Conservation (phyloP, 2,113 vertebrate genomes). For the Agapornis roseicollis region DNA sequence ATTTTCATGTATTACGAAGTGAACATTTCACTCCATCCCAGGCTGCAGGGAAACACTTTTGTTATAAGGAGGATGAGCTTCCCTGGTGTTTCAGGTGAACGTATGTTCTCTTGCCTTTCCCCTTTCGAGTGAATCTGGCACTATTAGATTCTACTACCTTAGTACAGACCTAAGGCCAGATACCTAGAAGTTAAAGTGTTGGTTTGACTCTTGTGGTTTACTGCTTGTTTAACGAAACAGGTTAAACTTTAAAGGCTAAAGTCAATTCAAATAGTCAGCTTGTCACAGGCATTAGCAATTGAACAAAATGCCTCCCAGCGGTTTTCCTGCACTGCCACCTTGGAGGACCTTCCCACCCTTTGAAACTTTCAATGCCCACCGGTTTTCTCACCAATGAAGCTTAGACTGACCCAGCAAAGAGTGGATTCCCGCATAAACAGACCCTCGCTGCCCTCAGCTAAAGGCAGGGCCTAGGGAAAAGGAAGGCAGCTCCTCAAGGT, state of each 20-base stretch:
- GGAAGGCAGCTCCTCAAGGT: neutral
- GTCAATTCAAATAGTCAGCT: neutral
- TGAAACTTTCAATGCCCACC: neutral
- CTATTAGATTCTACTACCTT: neutral
- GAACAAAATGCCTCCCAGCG: neutral
- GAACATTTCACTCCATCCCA: neutral
- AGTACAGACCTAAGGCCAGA: neutral
- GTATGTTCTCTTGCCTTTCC: neutral
- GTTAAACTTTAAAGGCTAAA: neutral
- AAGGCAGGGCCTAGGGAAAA: neutral
- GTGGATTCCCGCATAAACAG: neutral
- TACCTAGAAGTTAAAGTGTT: neutral
- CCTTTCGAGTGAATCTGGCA: neutral
- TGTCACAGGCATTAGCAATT: neutral
- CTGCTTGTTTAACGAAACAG: neutral
- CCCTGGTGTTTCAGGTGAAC: neutral
- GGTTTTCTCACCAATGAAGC: neutral
- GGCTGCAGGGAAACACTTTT: neutral
- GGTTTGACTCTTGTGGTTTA: neutral
- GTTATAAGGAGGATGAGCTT: neutral
- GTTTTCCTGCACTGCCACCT: neutral
- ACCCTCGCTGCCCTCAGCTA: neutral
- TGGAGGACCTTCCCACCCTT: neutral
- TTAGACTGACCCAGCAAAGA: neutral
- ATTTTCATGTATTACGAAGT: neutral